Base-by-base conservation (phyloP, 2,888 invertebrate species). In the Ligdia adustata region DNA sequence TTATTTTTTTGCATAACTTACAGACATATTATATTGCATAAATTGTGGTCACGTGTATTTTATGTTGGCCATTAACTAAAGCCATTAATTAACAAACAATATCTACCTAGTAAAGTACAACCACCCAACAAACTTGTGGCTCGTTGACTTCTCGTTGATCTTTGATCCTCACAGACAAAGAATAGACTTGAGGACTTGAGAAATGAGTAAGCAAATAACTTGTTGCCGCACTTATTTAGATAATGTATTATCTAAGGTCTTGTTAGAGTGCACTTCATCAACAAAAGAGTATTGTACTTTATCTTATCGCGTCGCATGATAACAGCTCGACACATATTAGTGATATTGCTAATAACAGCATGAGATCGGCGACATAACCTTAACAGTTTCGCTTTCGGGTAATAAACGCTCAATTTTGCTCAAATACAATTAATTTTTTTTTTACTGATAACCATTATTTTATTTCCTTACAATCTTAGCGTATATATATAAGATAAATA, bases 241-340 rank as follows among this genome's bases (percentile, higher is more conserved):
- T 84, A 84, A 75, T 72, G 64, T 71, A 74, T 72, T 82, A 82
- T 85, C 82, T 77, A 72, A 71, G 76, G 77, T 79, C 76, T 79
- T 75, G 66, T 71, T 73, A 68, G 71, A 82, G 80, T 78, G 81
- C 79, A 79, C 64, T 64, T 70, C 72, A 76, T 81, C 82, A 83
- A 86, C 83, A 87, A 84, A 81, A 79, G 80, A 77, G 75, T 75
- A 76, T 79, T 79, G 72, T 78, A 73, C 72, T 72, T 47, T 84
- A 86, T 87, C 87, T 87, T 85, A 86, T 88, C 87, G 69, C 50
- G 60, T 52, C 66, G 68, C 43, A 71, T 75, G 85, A 85, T 87
- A 84, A 85, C 66, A 61, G 56, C 69, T 68, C 61, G 71, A 70
- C 73, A 75, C 75, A 74, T 76, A 75, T 71, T 78, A 75, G 69